Conservation (phyloP, 1,140 invertebrate genomes). For the Tetragnatha versicolor region DNA sequence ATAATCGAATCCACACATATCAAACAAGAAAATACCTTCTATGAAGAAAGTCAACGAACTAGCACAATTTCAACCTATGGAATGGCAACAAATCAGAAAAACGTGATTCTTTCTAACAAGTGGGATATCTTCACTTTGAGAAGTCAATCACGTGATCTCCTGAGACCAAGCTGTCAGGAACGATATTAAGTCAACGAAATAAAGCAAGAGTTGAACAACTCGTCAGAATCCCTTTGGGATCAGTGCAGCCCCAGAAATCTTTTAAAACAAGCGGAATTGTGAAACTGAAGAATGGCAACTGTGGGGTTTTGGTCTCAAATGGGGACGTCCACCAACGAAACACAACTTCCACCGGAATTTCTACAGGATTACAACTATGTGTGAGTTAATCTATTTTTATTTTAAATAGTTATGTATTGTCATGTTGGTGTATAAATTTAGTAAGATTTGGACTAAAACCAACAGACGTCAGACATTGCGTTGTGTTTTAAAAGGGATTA, state of each 20-base stretch:
- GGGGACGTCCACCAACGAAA: conserved; percentile 50
- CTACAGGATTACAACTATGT: conserved; percentile 44
- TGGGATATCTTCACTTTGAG: no score
- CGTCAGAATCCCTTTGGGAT: background rate
- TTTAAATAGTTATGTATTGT: background rate
- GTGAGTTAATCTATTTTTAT: conserved; percentile 13
- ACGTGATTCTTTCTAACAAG: no score
- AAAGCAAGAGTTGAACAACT: conserved; percentile 1
- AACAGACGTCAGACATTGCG: no score
- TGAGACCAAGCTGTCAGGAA: background rate
- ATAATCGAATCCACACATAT: no score
- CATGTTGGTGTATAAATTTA: no score
- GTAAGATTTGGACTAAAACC: no score
- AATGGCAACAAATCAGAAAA: no score
- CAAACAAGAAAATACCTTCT: no score
- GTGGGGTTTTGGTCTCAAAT: conserved; percentile 52
- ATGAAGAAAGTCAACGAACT: no score
- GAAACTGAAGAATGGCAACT: conserved; percentile 23
- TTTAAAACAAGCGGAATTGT: background rate
- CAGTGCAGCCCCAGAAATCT: background rate
- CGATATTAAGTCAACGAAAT: background rate
- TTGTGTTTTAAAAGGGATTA: no score
- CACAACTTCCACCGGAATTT: conserved; percentile 42
- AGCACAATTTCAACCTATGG: no score
- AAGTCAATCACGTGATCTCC: background rate